Evolutionary conservation across 1,140 invertebrate species (phyloP), one percentile per base, ranked within the genome.

Genomic region (Epicauta chinensis): DNA sequence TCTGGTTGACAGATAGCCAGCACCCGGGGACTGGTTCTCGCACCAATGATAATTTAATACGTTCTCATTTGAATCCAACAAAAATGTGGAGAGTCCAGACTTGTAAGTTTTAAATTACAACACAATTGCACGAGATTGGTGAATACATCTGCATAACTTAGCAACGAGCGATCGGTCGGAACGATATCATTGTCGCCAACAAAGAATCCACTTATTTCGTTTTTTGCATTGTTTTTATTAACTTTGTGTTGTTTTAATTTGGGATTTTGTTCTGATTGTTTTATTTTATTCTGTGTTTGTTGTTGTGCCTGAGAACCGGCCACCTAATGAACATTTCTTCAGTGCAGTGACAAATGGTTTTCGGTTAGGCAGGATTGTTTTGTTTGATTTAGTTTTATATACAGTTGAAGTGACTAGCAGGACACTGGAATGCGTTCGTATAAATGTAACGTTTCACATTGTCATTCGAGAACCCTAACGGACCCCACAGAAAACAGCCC

Each of bases 91-190:
- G 57, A 50, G 57, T 34, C 55, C 54, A 61, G 59, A 55, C 58
- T 52, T 57, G 56, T 59, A 58, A 51, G 54, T 59, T 56, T 64
- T 64, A 66, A 66, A 66, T 66, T 63, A 66, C 62, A 64, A 61
- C 59, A 66, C 64, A 66, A 66, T 66, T 66, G 64, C 62, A 64
- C 52, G 64, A 66, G 64, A 66, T 66, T 64, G 61, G 60, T 51
- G 64, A 64, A 66, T 64, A 66, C 54, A 66, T 66, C 64, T 66
- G 64, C 64, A 66, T 66, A 66, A 64, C 53, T 66, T 66, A 63
- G 39, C 53, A 56, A 30, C 49, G 23, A 23, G 53, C 57, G 60
- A 62, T 60, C 60, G 61, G 47, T 54, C 23, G 23, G 57, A 51
- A 55, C 59, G 64, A 66, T 66, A 64, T 64, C 62, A 63, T 66